A percentile compares a stretch with the other conserved stretches of the same genome.
Conservation (phyloP, 2,888 invertebrate species). For the Patella pellucida region DNA sequence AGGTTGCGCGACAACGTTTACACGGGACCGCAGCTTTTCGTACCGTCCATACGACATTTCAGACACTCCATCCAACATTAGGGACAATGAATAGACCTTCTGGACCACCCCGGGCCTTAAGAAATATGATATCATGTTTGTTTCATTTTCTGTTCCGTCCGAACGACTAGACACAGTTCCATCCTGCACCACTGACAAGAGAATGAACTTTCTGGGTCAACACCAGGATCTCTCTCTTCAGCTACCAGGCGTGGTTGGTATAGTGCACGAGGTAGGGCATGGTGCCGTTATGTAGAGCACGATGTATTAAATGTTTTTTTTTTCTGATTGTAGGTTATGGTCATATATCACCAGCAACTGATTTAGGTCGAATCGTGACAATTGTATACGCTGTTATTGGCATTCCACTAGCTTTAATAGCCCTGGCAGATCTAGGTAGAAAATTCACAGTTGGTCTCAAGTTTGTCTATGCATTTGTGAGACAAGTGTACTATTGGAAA, state of each 20-base stretch:
- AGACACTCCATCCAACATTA: too few relatives aligned
- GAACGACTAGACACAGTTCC: conserved; percentile 13
- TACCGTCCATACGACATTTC: too few relatives aligned
- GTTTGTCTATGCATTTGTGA: conserved; percentile 79
- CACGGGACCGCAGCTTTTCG: too few relatives aligned
- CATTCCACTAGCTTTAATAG: conserved; percentile 94
- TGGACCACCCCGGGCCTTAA: too few relatives aligned
- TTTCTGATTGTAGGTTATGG: conserved; percentile 85
- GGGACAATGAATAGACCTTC: too few relatives aligned
- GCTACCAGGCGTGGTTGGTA: neutral
- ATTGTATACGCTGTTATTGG: conserved; percentile 95
- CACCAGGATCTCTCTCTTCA: neutral
- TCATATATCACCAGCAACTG: conserved; percentile 92
- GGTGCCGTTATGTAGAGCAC: too few relatives aligned
- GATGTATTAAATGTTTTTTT: neutral
- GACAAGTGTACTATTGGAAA: conserved; percentile 79
- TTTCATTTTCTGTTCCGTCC: conserved; percentile 19
- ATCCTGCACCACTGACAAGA: too few relatives aligned
- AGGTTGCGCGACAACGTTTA: too few relatives aligned
- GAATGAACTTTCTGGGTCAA: too few relatives aligned
- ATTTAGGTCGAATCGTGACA: conserved; percentile 86
- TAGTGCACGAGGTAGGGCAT: too few relatives aligned
- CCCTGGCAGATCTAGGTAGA: conserved; percentile 95
- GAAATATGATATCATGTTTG: neutral
- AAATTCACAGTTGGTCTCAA: conserved; percentile 91